Base-by-base conservation (phyloP, 2,888 invertebrate species). In the Pseudoips prasinana region DNA sequence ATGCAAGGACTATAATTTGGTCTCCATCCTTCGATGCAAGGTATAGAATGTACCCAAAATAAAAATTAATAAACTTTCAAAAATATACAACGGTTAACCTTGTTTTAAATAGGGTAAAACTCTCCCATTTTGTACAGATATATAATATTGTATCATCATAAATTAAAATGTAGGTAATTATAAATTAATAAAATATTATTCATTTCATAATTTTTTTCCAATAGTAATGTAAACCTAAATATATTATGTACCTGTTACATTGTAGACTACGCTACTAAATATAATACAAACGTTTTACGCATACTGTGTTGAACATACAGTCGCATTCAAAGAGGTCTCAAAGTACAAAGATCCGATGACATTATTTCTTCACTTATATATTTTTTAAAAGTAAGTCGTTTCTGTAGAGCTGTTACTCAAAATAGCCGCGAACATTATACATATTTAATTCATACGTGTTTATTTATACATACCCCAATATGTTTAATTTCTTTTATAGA, bases 31-130 rank as follows among this genome's bases (percentile, higher is more conserved):
- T 58, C 42, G 46, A 53, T 59, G 65, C 63, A 65, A 68, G 65
- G 64, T 60, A 58, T 50, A 57, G 54, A 62, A 59, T 39, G 50
- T 56, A 51, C 49, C 33, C 46, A 38, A 53, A 59, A 63, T 55
- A 53, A 45, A 63, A 62, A 49, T 32, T 46, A 38, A 42, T 45
- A 46, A 53, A 53, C 52, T 50, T 42, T 43, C n/a, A 60, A 53
- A 55, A 52, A 39, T 38, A 51, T 41, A 47, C 45, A 48, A 54
- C 48, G 46, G 51, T 43, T 52, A 53, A 62, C 33, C 50, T 48
- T 29, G 30, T 52, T 52, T 43, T 40, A 49, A 47, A 51, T 38
- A 52, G 51, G 48, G 45, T 51, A 25, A 52, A 51, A 46, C 49
- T 55, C 49, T 53, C 53, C 17, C 47, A 56, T 51, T 52, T 54